Percentiles rank a stretch among this genome's conserved stretches.
These are phyloP conservation scores for Erebia epiphron DNA, from an alignment of 2,888 invertebrate genomes.

Conservation along the genomic window DNA sequence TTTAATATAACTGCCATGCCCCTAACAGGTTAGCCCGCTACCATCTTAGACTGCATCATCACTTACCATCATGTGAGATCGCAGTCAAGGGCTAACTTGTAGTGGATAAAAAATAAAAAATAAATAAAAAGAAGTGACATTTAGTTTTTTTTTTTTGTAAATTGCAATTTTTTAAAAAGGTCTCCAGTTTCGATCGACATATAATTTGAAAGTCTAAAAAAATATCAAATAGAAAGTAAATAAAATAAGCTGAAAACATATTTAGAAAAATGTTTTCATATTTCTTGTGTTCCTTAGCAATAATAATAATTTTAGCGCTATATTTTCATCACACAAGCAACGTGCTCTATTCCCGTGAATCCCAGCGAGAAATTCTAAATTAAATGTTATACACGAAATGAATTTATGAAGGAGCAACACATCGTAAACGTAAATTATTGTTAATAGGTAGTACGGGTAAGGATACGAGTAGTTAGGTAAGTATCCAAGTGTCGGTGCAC, in stretches of 20 bases:
- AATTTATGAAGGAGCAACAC: constrained; percentile 34
- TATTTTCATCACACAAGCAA: constrained; percentile 11
- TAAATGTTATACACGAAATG: constrained; percentile 35
- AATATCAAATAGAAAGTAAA: not conserved
- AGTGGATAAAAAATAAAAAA: no score
- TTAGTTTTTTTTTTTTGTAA: no score
- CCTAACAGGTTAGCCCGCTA: no score
- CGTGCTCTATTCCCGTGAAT: not conserved
- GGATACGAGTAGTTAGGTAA: not conserved
- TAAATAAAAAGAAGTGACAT: no score
- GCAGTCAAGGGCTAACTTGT: no score
- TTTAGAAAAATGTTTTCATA: not conserved
- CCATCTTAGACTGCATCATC: no score
- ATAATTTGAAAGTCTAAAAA: no score
- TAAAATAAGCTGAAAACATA: not conserved
- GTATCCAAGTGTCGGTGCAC: not conserved
- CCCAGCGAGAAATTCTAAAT: constrained; percentile 30
- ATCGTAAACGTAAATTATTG: constrained; percentile 13
- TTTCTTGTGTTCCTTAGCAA: not conserved
- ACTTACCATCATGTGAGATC: no score
- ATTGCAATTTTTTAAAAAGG: no score
- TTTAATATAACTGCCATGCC: no score
- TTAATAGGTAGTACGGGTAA: not conserved
- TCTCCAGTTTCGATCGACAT: no score
- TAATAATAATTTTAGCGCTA: constrained; percentile 5